Evolutionary conservation across 1,140 invertebrate genomes (phyloP).

Genomic region (Lucilia cuprina): DNA sequence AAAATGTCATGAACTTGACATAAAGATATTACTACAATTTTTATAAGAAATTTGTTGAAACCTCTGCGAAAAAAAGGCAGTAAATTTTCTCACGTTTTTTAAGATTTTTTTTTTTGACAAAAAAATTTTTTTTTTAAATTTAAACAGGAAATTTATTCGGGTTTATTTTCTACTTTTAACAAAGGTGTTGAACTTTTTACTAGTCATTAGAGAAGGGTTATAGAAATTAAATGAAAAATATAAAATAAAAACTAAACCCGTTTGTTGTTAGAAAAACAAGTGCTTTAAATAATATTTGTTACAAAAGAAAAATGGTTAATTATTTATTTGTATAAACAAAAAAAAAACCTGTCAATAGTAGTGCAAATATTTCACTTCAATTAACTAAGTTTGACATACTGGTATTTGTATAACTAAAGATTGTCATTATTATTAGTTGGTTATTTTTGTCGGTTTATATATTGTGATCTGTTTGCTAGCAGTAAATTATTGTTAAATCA

Average conservation of each 20-base stretch:
- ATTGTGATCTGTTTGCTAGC: neutral
- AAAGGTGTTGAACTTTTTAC: neutral
- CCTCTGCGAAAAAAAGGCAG: neutral
- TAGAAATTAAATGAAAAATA: neutral
- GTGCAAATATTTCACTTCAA: neutral
- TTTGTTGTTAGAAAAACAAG: neutral
- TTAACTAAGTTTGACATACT: neutral
- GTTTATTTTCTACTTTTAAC: neutral
- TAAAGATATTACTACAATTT: neutral
- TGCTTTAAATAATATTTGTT: neutral
- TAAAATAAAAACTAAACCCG: neutral
- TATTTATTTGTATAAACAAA: no score
- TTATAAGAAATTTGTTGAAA: neutral
- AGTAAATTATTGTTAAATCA: constrained; percentile 9
- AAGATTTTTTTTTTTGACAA: no score
- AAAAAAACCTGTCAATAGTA: constrained; percentile 4
- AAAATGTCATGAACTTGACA: constrained; percentile 7
- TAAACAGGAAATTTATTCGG: neutral
- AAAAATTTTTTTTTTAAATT: neutral
- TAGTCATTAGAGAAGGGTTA: neutral
- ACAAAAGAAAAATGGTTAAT: no score
- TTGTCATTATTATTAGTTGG: neutral
- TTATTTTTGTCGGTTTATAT: neutral
- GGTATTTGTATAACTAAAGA: neutral
- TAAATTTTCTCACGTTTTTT: neutral